These are phyloP conservation scores for Neotoma lepida DNA, from an alignment of 2,113 vertebrate species.

Conservation along the genomic window DNA sequence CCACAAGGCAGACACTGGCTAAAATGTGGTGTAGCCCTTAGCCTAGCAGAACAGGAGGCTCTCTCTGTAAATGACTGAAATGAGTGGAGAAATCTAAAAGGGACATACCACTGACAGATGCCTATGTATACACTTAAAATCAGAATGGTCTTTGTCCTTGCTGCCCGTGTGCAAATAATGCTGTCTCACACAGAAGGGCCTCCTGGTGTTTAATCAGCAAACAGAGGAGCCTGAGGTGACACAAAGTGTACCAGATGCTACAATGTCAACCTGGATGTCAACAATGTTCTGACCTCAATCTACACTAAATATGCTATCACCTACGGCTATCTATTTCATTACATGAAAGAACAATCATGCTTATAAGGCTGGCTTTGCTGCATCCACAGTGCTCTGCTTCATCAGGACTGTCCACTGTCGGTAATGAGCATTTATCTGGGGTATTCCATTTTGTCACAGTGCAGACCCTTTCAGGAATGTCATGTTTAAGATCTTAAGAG, in stretches of 20 bases:
- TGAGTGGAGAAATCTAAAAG: neutral
- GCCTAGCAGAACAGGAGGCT: neutral
- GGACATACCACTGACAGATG: neutral
- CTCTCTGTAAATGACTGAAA: neutral
- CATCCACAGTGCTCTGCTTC: too few species aligned
- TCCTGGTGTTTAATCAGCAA: neutral
- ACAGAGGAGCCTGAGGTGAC: neutral
- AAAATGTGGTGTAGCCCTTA: neutral
- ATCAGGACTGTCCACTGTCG: neutral
- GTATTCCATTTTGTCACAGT: neutral
- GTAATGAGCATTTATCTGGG: neutral
- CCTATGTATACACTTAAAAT: too few species aligned
- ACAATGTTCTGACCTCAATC: neutral
- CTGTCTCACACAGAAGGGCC: neutral
- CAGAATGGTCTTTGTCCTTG: neutral
- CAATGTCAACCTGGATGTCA: neutral
- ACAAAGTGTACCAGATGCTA: neutral
- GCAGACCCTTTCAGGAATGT: neutral
- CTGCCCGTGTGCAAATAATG: neutral
- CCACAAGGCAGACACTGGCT: neutral
- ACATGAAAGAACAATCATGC: neutral
- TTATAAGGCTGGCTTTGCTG: neutral
- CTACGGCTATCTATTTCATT: neutral
- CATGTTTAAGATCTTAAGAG: neutral
- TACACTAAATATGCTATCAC: neutral